phyloP scores from a whole-genome alignment of 2,888 invertebrate species.

The Lydus trimaculatus region DNA sequence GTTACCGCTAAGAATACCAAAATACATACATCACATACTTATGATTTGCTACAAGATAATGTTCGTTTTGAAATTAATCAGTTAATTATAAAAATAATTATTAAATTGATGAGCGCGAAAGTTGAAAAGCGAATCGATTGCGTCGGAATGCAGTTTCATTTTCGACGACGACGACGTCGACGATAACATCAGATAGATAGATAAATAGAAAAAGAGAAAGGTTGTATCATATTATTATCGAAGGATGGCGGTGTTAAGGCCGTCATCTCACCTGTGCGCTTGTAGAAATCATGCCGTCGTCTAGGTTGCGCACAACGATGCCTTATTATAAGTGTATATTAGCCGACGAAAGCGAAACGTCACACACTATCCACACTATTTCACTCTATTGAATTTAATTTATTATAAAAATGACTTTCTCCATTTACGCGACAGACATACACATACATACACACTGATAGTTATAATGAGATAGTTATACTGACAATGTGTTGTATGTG shows the following conservation, averaged over 20 bases:
- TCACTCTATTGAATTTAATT: slow-evolving; percentile 12
- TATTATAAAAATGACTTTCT: slow-evolving; percentile 20
- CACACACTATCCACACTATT: slow-evolving; percentile 21
- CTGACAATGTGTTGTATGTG: slow-evolving; percentile 36
- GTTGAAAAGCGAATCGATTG: slow-evolving; percentile 36
- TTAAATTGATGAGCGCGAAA: slow-evolving; percentile 33
- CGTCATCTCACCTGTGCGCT: slow-evolving; percentile 31
- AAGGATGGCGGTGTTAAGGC: slow-evolving; percentile 17
- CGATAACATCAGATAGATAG: slow-evolving; percentile 31
- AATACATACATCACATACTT: slow-evolving; percentile 67
- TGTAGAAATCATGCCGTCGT: slow-evolving; percentile 30
- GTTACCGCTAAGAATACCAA: slow-evolving; percentile 65
- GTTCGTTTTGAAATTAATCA: slow-evolving; percentile 1
- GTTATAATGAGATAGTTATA: slow-evolving; percentile 43
- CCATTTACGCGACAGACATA: slow-evolving; percentile 32
- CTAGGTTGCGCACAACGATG: slow-evolving; percentile 21
- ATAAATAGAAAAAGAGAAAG: slow-evolving; percentile 29
- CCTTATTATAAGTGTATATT: slow-evolving; percentile 14
- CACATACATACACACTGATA: slow-evolving; percentile 26
- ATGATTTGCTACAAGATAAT: neutral
- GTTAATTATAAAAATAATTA: too few relatives aligned
- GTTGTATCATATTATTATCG: neutral
- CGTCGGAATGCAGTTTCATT: slow-evolving; percentile 46
- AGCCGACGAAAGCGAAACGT: slow-evolving; percentile 34
- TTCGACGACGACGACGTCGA: slow-evolving; percentile 44